These are phyloP conservation scores for Drosophila funebris DNA, from an alignment of 1,140 invertebrate species.

Conservation along the genomic window DNA sequence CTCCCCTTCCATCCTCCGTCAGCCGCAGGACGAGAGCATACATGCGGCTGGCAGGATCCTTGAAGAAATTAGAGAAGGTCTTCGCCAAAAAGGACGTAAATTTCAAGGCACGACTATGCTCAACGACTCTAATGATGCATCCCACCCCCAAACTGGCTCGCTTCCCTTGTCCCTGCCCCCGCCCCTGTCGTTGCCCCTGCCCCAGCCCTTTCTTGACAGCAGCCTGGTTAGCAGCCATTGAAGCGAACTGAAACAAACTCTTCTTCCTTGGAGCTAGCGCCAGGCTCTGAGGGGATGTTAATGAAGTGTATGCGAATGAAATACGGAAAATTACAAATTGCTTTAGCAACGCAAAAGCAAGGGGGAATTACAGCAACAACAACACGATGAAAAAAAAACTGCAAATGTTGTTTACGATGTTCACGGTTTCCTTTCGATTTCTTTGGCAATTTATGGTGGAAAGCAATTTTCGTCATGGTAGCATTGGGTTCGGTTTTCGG, in stretches of 20 bases:
- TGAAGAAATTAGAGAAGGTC: conserved; percentile 78
- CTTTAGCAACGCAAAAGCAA: conserved; percentile 35
- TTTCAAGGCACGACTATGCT: conserved; percentile 63
- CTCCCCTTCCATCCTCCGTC: conserved; percentile 6
- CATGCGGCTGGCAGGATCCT: conserved; percentile 59
- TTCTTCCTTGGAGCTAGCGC: conserved; percentile 33
- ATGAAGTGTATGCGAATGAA: conserved; percentile 82
- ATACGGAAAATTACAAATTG: conserved; percentile 82
- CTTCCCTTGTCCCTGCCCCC: neutral
- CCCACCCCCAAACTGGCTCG: conserved; percentile 28
- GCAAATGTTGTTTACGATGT: conserved; percentile 81
- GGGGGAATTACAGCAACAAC: conserved; percentile 21
- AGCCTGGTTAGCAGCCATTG: conserved; percentile 61
- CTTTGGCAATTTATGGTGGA: conserved; percentile 73
- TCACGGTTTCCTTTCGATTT: conserved; percentile 83
- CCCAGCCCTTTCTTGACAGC: neutral
- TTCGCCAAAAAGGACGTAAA: conserved; percentile 78
- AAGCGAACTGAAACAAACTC: conserved; percentile 69
- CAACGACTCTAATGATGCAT: conserved; percentile 76
- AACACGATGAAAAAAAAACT: conserved; percentile 49
- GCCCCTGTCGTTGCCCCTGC: neutral
- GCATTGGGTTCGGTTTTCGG: conserved; percentile 15
- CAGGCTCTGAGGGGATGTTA: conserved; percentile 54
- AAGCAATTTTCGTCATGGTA: conserved; percentile 51
- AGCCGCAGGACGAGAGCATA: conserved; percentile 42